A percentile compares a stretch with the other conserved stretches of the same genome.
phyloP scores from a whole-genome alignment of 2,797 vertebrate species.

The Naso thynnoides region DNA sequence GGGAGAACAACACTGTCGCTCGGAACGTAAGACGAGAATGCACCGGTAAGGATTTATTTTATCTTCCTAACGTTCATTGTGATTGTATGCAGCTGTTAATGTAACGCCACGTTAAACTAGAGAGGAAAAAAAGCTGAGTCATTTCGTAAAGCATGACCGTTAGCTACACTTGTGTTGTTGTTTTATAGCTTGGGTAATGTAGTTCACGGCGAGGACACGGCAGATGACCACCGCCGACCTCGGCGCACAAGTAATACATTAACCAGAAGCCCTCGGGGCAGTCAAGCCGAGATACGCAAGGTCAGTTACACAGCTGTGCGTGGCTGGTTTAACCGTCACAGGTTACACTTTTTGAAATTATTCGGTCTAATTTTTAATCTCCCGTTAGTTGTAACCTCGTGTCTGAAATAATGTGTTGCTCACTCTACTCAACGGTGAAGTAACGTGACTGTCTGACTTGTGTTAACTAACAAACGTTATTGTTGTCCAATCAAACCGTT shows the following conservation, averaged over 20 bases:
- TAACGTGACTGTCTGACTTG: no score
- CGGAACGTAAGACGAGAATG: accelerated
- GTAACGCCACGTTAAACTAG: not conserved
- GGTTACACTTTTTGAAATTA: not conserved
- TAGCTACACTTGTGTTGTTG: accelerated
- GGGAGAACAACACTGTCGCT: accelerated
- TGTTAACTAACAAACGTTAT: no score
- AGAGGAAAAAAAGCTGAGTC: not conserved
- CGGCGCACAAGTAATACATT: slow-evolving; percentile 40
- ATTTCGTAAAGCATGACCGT: no score
- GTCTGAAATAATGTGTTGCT: no score
- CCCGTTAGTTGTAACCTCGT: not conserved
- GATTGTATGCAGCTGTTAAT: not conserved
- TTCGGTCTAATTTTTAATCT: accelerated
- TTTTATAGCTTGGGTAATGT: slow-evolving; percentile 54
- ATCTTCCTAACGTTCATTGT: not conserved
- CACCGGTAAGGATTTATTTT: accelerated
- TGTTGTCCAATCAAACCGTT: no score
- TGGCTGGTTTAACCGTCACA: not conserved
- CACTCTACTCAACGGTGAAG: no score
- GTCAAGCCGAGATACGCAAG: slow-evolving; percentile 36
- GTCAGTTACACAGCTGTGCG: slow-evolving; percentile 51
- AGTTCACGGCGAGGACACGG: slow-evolving; percentile 22
- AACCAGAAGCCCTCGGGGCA: slow-evolving; percentile 51
- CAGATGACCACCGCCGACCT: accelerated